These are phyloP conservation scores for Echeneis naucrates DNA, from an alignment of 2,797 vertebrate genomes.

Conservation along the genomic window DNA sequence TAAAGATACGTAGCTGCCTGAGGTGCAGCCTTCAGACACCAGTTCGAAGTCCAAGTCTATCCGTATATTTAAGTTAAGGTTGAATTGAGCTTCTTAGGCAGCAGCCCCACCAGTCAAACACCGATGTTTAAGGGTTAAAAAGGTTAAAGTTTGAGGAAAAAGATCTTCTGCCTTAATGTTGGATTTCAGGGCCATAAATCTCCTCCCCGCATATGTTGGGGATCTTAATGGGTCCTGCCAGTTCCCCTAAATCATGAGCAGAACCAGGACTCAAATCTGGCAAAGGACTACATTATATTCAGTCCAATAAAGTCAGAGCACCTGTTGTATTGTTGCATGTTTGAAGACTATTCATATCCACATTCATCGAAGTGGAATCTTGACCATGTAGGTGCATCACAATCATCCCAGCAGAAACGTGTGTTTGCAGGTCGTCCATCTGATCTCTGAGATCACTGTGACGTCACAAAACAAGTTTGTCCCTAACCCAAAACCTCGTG, in stretches of 20 bases:
- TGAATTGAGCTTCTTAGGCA: slow-evolving; percentile 4
- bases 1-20: slow-evolving; percentile 14
- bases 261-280: neutral
- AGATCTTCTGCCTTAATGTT: neutral
- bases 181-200: neutral
- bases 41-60: slow-evolving; percentile 10
- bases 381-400: neutral
- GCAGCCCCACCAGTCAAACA: neutral
- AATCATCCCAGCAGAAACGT: neutral
- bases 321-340: neutral
- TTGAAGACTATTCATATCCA: neutral
- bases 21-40: slow-evolving; percentile 11
- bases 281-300: neutral
- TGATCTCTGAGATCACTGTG: too few species aligned
- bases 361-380: neutral
- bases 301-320: slow-evolving; percentile 1
- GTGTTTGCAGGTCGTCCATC: too few species aligned
- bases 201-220: neutral
- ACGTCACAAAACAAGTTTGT: too few species aligned
- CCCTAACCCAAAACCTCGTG: too few species aligned
- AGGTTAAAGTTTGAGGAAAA: neutral
- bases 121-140: slow-evolving; percentile 7
- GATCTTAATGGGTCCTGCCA: neutral
- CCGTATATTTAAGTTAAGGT: slow-evolving; percentile 5
- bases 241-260: neutral